These are phyloP conservation scores for Thalassophryne amazonica DNA, from an alignment of 2,797 vertebrate species.

Conservation along the genomic window DNA sequence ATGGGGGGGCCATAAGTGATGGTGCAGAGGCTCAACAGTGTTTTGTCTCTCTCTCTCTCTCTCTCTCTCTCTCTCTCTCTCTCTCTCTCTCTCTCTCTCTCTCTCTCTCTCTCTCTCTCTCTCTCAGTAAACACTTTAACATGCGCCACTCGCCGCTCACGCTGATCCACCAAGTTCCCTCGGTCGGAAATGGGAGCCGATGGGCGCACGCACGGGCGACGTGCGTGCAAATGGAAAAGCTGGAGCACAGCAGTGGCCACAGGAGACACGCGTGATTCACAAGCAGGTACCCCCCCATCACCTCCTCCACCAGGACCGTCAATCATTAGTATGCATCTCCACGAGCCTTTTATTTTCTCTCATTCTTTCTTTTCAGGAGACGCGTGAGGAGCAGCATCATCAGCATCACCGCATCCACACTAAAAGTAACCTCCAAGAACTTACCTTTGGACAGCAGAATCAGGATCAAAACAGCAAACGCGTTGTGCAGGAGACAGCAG, in stretches of 20 bases:
- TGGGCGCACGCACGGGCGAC: slow-evolving; percentile 23
- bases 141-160: slow-evolving; percentile 56
- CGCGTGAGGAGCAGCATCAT: slow-evolving; percentile 28
- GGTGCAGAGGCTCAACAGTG: too few species aligned
- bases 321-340: slow-evolving; percentile 79
- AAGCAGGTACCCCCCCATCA: slow-evolving; percentile 55
- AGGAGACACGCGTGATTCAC: slow-evolving; percentile 61
- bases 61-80: slow-evolving; percentile 19
- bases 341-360: too few species aligned
- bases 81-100: slow-evolving; percentile 5
- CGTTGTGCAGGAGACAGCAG: slow-evolving; percentile 73
- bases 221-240: slow-evolving; percentile 40
- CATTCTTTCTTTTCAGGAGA: slow-evolving; percentile 54
- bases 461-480: slow-evolving; percentile 68
- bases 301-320: slow-evolving; percentile 8
- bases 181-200: slow-evolving; percentile 44
- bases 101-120: slow-evolving; percentile 1
- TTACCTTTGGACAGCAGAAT: slow-evolving; percentile 77
- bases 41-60: slow-evolving; percentile 21
- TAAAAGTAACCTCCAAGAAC: slow-evolving; percentile 55
- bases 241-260: slow-evolving; percentile 42
- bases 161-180: slow-evolving; percentile 45
- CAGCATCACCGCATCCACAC: slow-evolving; percentile 19
- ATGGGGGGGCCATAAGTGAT: too few species aligned
- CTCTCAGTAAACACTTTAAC: slow-evolving; percentile 56